Evolutionary conservation across 1,140 invertebrate species (phyloP).

Genomic region (Drosophila saltans): DNA sequence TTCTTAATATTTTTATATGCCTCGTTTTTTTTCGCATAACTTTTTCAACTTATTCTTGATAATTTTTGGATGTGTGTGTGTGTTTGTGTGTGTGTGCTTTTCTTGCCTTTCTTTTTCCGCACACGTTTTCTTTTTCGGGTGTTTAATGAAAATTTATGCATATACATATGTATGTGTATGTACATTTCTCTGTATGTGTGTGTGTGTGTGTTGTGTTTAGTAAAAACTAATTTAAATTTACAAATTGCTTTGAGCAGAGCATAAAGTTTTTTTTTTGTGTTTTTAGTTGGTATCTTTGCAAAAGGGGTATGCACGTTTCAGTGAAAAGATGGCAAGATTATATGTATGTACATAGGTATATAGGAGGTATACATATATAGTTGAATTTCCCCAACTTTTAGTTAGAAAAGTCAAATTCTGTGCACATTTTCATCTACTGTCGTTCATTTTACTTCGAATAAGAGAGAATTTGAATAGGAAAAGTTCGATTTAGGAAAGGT

Average conservation of each 20-base stretch:
- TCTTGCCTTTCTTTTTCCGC: slow-evolving; percentile 12
- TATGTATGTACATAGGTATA: too few species aligned
- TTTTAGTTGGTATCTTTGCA: background rate
- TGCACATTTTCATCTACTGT: too few species aligned
- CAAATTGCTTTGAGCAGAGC: slow-evolving; percentile 57
- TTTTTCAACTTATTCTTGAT: slow-evolving; percentile 56
- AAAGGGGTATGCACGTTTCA: background rate
- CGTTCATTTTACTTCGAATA: too few species aligned
- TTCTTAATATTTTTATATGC: background rate
- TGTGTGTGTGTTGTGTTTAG: slow-evolving; percentile 55
- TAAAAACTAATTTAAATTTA: slow-evolving; percentile 64
- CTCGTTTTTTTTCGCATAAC: slow-evolving; percentile 25
- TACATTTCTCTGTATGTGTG: slow-evolving; percentile 10
- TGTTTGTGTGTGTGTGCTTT: slow-evolving; percentile 36
- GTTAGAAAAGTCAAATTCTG: too few species aligned
- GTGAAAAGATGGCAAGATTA: too few species aligned
- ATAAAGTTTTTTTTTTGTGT: slow-evolving; percentile 36
- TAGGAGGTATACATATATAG: background rate
- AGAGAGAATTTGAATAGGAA: too few species aligned
- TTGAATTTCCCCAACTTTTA: too few species aligned
- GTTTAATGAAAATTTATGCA: slow-evolving; percentile 64
- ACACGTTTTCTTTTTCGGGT: slow-evolving; percentile 35
- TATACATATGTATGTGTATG: slow-evolving; percentile 25
- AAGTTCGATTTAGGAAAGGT: too few species aligned
- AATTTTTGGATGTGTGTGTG: slow-evolving; percentile 36